Evolutionary conservation across 2,888 invertebrate species (phyloP).

Genomic region (Watsonalla binaria): DNA sequence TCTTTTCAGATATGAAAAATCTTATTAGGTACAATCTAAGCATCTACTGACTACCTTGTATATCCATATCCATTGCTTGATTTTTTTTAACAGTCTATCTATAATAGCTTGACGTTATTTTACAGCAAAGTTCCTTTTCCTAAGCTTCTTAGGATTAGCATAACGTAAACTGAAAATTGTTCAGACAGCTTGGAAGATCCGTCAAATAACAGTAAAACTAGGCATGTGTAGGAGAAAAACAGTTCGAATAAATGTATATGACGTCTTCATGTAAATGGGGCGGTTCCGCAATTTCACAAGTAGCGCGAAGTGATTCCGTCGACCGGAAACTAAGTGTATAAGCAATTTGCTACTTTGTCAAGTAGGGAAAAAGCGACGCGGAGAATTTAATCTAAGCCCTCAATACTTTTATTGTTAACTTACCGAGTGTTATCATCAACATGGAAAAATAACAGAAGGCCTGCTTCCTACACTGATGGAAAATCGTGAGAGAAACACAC

Average conservation of each 20-base stretch:
- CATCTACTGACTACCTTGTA: no score
- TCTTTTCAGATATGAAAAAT: no score
- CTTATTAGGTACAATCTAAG: no score
- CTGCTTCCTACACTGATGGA: neutral
- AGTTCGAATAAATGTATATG: neutral
- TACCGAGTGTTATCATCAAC: neutral
- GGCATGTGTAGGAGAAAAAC: neutral
- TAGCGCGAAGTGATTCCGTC: conserved; percentile 15
- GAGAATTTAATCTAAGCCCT: neutral
- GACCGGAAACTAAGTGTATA: conserved; percentile 25
- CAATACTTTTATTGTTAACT: neutral
- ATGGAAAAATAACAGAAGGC: neutral
- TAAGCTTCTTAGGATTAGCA: no score
- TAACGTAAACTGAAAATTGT: no score
- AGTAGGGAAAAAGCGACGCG: conserved; percentile 12
- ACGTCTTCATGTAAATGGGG: neutral
- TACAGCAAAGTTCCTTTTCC: no score
- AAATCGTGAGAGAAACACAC: no score
- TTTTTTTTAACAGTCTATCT: no score
- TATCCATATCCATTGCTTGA: no score
- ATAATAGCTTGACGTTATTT: no score
- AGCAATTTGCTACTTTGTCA: conserved; percentile 26
- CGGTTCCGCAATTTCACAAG: conserved; percentile 17
- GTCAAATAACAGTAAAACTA: neutral
- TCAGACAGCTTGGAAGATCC: neutral